Percentiles rank a stretch among this genome's conserved stretches.
These are phyloP conservation scores for Heliopora coerulea DNA, from an alignment of 92 coral and sea anemone species.

Conservation along the genomic window DNA sequence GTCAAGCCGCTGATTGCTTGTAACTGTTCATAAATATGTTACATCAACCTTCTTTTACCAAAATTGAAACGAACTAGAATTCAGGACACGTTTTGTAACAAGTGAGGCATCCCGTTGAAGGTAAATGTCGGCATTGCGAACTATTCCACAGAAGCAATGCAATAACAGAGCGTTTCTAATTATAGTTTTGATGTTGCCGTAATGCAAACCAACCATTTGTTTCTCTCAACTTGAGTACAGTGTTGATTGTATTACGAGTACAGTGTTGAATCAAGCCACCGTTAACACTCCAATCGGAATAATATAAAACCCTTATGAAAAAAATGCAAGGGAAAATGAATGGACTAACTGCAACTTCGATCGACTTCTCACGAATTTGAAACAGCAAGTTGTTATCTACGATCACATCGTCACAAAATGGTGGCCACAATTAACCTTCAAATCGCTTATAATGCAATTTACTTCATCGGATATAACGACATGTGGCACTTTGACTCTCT, in stretches of 20 bases:
- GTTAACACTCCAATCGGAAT: not conserved
- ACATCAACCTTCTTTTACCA: too few species aligned
- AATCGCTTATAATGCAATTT: too few species aligned
- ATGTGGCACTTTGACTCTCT: not conserved
- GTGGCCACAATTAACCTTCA: too few species aligned
- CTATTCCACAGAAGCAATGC: not conserved
- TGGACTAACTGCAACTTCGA: too few species aligned
- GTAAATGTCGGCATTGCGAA: too few species aligned
- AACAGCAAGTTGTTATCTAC: not conserved
- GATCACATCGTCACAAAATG: not conserved
- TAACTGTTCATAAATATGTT: too few species aligned
- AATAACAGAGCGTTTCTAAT: not conserved
- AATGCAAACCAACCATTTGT: not conserved
- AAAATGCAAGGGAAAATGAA: not conserved
- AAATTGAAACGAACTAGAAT: too few species aligned
- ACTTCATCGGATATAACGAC: not conserved
- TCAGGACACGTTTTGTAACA: too few species aligned
- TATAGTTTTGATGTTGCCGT: not conserved
- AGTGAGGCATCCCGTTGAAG: too few species aligned
- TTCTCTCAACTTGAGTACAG: not conserved
- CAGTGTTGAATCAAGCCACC: not conserved
- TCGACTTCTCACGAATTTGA: too few species aligned
- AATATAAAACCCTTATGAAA: not conserved
- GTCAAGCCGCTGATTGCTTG: too few species aligned
- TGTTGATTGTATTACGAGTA: not conserved